Conservation (phyloP, 2,888 invertebrate species). For the Steromphala cineraria region DNA sequence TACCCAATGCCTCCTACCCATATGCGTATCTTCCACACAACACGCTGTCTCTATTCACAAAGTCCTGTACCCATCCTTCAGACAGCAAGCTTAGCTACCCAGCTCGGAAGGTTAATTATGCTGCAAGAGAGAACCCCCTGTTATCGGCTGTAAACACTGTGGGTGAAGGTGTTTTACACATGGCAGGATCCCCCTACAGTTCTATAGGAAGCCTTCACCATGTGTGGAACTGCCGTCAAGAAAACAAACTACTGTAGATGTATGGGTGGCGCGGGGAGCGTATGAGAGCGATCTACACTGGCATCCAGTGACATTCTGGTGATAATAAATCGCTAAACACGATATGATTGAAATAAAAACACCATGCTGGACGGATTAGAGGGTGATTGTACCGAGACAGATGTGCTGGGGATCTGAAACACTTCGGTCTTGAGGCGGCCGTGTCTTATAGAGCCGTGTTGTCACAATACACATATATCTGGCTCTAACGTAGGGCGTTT, state of each 20-base stretch:
- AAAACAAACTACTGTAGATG: neutral
- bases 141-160: neutral
- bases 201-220: neutral
- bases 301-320: neutral
- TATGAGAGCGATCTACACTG: neutral
- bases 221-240: neutral
- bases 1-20: neutral
- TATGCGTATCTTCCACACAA: neutral
- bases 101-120: neutral
- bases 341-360: constrained; percentile 5
- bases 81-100: neutral
- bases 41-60: neutral
- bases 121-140: neutral
- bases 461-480: no score
- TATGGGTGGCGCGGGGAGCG: neutral
- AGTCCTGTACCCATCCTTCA: neutral
- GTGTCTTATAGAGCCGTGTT: no score
- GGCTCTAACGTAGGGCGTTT: no score
- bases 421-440: no score
- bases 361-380: neutral
- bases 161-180: neutral
- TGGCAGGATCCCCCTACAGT: neutral
- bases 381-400: neutral
- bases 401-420: no score
- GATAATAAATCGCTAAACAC: neutral